phyloP scores from a whole-genome alignment of 2,888 invertebrate genomes.

The Lepeophtheirus nordmannii region DNA sequence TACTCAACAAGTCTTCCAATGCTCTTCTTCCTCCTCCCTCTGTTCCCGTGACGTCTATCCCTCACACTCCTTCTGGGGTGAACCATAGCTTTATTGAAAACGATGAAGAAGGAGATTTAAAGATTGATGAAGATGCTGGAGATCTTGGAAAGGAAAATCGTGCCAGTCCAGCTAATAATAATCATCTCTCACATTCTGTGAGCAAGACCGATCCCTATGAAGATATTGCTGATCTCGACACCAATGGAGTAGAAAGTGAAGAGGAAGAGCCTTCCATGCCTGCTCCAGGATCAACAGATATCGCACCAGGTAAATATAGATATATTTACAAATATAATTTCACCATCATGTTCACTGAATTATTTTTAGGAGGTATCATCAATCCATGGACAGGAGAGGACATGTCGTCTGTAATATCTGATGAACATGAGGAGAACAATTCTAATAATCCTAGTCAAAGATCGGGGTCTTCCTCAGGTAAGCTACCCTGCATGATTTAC shows the following conservation, averaged over 20 bases:
- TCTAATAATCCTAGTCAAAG: constrained; percentile 6
- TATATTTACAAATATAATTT: neutral
- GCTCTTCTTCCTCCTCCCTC: neutral
- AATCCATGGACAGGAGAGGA: constrained; percentile 23
- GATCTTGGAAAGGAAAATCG: constrained; percentile 20
- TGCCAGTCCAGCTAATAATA: neutral
- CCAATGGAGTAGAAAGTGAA: constrained; percentile 23
- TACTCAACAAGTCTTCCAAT: neutral
- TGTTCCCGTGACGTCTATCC: neutral
- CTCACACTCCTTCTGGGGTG: neutral
- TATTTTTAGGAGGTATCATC: constrained; percentile 14
- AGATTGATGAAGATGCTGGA: constrained; percentile 23
- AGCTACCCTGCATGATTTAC: neutral
- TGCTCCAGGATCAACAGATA: constrained; percentile 9
- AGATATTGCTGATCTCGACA: constrained; percentile 21
- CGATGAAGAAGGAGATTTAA: constrained; percentile 17
- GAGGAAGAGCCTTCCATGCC: constrained; percentile 24
- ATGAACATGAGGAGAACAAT: constrained; percentile 20
- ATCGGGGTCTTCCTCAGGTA: constrained; percentile 5
- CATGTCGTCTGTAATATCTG: constrained; percentile 2
- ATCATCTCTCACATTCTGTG: neutral
- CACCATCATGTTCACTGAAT: neutral
- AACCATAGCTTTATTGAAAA: constrained; percentile 3
- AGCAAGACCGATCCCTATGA: constrained; percentile 3
- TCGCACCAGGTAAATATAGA: neutral